Base-by-base conservation (phyloP, 1,140 invertebrate genomes). In the Drosophila sp. region DNA sequence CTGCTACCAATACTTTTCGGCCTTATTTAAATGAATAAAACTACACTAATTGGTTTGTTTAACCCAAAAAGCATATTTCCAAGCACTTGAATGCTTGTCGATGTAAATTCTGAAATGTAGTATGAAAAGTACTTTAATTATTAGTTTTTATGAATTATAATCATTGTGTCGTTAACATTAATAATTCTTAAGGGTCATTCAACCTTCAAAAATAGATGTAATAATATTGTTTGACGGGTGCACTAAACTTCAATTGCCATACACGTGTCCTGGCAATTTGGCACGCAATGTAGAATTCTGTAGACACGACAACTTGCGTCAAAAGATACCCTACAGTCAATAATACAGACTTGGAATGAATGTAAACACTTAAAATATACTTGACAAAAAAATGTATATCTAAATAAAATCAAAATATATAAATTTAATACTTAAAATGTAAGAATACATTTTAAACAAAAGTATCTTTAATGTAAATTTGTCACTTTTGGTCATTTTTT, bases 211-310 rank as follows among this genome's bases (percentile, higher is more conserved):
- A 63, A 43, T 53, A 53, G 25, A 13, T 63, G 7, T 51, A 41
- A 40, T 16, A 50, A 62, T 48, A 21, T 32, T 27, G 2, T 51
- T 57, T 16, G 58, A 25, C 32, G 56, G 16, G 77, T 58, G 25
- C 77, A 80, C 71, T 80, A 78, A 80, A 80, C 7, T 46, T 7
- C 14, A 46, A 72, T 76, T 76, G 27, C 51, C 13, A 1, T 11
- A 43, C 18, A n/a, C 32, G 58, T 62, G 59, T 50, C 45, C 59
- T 62, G 32, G n/a, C 11, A 36, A 9, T 50, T 61, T 36, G 21
- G 51, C 59, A 63, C 34, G 59, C 59, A 63, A 63, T 25, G 27
- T 27, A 21, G 4, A 14, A 7, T 7, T 14, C 2, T 41, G 5
- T 5, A 41, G 40, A 41, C 14, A 41, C 1, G 16, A 6, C 14